Evolutionary conservation across 1,140 invertebrate genomes (phyloP).

Genomic region (Lordiphosa clarofinis): DNA sequence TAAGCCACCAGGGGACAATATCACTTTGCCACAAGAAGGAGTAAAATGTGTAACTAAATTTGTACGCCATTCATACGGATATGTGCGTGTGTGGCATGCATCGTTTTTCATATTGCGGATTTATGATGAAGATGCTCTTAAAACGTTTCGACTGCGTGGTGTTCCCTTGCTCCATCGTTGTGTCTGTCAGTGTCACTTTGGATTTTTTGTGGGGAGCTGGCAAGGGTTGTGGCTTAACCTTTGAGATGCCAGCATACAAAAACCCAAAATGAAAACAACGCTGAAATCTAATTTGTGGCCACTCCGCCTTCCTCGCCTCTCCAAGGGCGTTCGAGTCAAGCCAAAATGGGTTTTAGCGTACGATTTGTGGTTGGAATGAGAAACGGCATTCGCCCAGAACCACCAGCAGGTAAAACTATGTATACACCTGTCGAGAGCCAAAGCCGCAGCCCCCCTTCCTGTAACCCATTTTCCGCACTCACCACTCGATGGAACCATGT

Average conservation of each 20-base stretch:
- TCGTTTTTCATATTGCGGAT: slow-evolving; percentile 58
- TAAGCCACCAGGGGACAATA: slow-evolving; percentile 71
- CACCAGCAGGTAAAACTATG: slow-evolving; percentile 28
- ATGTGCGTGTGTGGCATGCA: slow-evolving; percentile 34
- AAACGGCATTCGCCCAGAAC: slow-evolving; percentile 5
- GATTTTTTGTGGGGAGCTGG: slow-evolving; percentile 31
- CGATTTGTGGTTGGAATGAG: slow-evolving; percentile 57
- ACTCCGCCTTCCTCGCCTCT: slow-evolving; percentile 4
- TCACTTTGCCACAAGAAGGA: slow-evolving; percentile 58
- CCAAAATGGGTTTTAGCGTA: slow-evolving; percentile 64
- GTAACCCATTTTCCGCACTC: not conserved
- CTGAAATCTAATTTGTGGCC: slow-evolving; percentile 70
- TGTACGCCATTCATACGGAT: slow-evolving; percentile 29
- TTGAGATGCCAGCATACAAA: slow-evolving; percentile 4
- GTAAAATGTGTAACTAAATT: slow-evolving; percentile 65
- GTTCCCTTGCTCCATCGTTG: slow-evolving; percentile 11
- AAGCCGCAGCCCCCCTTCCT: slow-evolving; percentile 9
- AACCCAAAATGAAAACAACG: slow-evolving; percentile 55
- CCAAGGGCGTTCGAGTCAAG: slow-evolving; percentile 33
- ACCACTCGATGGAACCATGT: slow-evolving; percentile 27
- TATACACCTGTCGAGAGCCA: slow-evolving; percentile 31
- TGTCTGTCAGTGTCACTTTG: slow-evolving; percentile 57
- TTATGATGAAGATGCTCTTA: slow-evolving; percentile 75
- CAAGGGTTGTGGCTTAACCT: slow-evolving; percentile 12
- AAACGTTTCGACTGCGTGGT: slow-evolving; percentile 49